Base-by-base conservation (phyloP, 2,888 invertebrate genomes). In the Cactoblastis cactorum region DNA sequence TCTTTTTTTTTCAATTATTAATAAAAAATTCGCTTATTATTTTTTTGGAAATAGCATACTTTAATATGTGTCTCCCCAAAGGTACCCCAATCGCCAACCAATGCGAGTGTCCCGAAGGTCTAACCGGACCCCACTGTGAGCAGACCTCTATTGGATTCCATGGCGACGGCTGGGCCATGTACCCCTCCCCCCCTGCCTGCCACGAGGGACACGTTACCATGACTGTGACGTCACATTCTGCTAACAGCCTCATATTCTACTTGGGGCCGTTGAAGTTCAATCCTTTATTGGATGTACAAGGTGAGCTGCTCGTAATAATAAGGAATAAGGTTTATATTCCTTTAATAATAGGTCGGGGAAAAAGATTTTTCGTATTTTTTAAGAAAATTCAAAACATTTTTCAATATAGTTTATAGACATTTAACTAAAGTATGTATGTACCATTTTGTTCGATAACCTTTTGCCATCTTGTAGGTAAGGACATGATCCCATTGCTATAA, bases 131-230 rank as follows among this genome's bases (percentile, higher is more conserved):
- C 0, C 93, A 95, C 52, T 99, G 99, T 80, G 98, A 99, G 82
- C 92, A 95, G 55, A 93, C 96, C 0, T 94, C 94, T 0, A 93
- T 98, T 58, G 95, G 96, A 15, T 98, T 98, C 87, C 92, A 92
- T 56, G 96, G 97, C n/a, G 93, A 94, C 63, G 97, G 98, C 8
- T 98, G 95, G 93, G 98, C 98, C 0, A 94, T 98, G 91, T 98
- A 97, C 88, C 94, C 95, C 0, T 92, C 97, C 0, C 93, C 97
- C 28, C 94, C 96, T 28, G 93, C 96, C 3, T 98, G 98, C 77
- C 94, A 95, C 58, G 94, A 95, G 51, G 95, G 96, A 0, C 93
- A 93, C 61, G 93, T 98, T 51, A 93, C 94, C 18, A 76, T 99
- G 52, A 95, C 96, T 59, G 92, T 99, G 64, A 92, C 94, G 35